Percentiles rank a stretch among this genome's conserved stretches.
Conservation (phyloP, 2,888 invertebrate genomes). For the Aspidiotus destructor region DNA sequence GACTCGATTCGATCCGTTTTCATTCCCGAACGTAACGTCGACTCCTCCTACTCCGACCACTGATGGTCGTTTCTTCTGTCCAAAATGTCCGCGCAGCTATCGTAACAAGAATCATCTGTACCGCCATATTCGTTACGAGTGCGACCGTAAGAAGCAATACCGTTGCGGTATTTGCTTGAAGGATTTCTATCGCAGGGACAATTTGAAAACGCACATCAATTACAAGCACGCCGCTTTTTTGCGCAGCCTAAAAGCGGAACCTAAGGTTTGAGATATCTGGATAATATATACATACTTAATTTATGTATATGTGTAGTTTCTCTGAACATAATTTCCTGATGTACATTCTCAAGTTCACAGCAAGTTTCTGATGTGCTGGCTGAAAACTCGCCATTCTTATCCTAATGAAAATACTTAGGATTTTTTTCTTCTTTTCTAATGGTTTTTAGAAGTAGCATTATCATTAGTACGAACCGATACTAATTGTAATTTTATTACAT, state of each 20-base stretch:
- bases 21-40: conserved; percentile 23
- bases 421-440: no score
- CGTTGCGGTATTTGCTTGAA: conserved; percentile 42
- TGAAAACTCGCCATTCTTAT: no score
- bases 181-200: conserved; percentile 39
- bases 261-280: not conserved
- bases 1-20: conserved; percentile 32
- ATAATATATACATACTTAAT: no score
- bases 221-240: conserved; percentile 35
- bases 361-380: no score
- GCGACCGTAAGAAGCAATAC: conserved; percentile 43
- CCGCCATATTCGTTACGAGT: conserved; percentile 42
- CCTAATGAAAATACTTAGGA: no score
- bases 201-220: conserved; percentile 36
- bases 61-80: conserved; percentile 35
- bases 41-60: conserved; percentile 13
- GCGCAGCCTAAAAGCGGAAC: conserved; percentile 25
- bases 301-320: no score
- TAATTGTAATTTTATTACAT: no score
- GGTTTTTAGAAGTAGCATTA: no score
- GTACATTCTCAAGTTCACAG: no score
- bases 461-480: no score
- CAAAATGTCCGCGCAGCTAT: conserved; percentile 37
- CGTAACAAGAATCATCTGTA: conserved; percentile 36
- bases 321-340: no score